Evolutionary conservation across 1,140 invertebrate species (phyloP).

Genomic region (Tribolium madens): DNA sequence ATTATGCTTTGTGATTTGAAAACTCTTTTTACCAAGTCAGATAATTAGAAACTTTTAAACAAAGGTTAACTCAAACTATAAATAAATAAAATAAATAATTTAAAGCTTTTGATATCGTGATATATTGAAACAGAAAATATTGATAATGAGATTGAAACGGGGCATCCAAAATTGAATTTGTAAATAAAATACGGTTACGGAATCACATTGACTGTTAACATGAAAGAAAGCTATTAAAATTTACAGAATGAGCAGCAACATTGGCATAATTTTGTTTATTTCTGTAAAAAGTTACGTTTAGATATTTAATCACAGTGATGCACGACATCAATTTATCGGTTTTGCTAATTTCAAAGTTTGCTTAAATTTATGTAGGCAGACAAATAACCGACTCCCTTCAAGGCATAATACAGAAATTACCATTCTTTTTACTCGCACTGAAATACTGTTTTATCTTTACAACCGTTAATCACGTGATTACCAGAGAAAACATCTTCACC

Average conservation of each 20-base stretch:
- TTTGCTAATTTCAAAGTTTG: constrained; percentile 22
- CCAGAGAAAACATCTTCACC: constrained; percentile 24
- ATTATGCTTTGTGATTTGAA: constrained; percentile 22
- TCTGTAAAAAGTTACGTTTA: constrained; percentile 10
- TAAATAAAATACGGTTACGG: neutral
- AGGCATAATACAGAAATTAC: constrained; percentile 25
- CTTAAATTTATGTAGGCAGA: constrained; percentile 9
- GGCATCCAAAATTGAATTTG: constrained; percentile 19
- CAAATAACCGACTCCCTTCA: constrained; percentile 4
- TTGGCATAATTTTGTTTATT: constrained; percentile 1
- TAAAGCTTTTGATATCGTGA: neutral
- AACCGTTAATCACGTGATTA: constrained; percentile 25
- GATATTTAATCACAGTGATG: constrained; percentile 20
- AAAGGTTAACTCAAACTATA: neutral
- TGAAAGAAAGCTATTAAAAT: constrained; percentile 19
- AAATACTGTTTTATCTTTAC: constrained; percentile 28
- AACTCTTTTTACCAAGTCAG: neutral
- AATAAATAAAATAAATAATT: neutral
- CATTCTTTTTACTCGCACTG: constrained; percentile 15
- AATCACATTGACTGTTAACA: neutral
- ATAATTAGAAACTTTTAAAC: neutral
- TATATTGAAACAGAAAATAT: constrained; percentile 1
- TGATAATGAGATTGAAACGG: neutral
- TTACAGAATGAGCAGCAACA: constrained; percentile 15
- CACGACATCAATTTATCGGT: constrained; percentile 29